Percentiles rank a stretch among this genome's conserved stretches.
phyloP scores from a whole-genome alignment of 2,113 vertebrate genomes.

The Saccopteryx bilineata region DNA sequence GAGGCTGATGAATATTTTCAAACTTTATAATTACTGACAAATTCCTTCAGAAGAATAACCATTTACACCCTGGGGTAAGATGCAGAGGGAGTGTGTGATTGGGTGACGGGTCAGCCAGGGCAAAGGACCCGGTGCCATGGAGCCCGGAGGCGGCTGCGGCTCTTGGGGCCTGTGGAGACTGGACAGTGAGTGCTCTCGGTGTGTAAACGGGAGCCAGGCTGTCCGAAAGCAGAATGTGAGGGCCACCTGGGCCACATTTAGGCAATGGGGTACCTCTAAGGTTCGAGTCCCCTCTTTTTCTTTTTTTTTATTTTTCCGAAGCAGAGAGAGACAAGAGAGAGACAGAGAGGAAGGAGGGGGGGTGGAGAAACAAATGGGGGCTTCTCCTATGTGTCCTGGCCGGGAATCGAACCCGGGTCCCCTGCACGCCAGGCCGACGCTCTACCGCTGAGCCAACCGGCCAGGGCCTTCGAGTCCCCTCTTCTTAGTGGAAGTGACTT shows the following conservation, averaged over 20 bases:
- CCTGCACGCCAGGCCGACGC: no score
- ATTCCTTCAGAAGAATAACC: not conserved
- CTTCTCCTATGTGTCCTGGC: no score
- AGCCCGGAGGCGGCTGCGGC: not conserved
- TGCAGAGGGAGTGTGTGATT: not conserved
- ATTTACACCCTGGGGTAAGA: not conserved
- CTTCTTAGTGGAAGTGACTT: not conserved
- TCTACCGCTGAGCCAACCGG: no score
- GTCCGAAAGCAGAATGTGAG: not conserved
- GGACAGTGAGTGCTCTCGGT: not conserved
- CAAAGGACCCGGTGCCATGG: not conserved
- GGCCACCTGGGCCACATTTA: not conserved
- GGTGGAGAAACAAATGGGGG: no score
- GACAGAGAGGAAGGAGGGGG: no score
- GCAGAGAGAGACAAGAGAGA: no score
- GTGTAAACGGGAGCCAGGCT: not conserved
- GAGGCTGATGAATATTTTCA: not conserved
- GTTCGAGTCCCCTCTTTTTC: not conserved
- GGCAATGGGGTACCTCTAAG: not conserved
- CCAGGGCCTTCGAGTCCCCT: not conserved
- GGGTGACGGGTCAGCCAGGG: not conserved
- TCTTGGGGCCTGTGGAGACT: not conserved
- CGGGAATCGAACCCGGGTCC: no score
- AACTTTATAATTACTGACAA: constrained; percentile 6
- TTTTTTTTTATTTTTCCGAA: no score